Percentiles rank a stretch among this genome's conserved stretches.
Evolutionary conservation across 2,113 vertebrate species (phyloP).

Genomic region (Orientallactaga bullata): DNA sequence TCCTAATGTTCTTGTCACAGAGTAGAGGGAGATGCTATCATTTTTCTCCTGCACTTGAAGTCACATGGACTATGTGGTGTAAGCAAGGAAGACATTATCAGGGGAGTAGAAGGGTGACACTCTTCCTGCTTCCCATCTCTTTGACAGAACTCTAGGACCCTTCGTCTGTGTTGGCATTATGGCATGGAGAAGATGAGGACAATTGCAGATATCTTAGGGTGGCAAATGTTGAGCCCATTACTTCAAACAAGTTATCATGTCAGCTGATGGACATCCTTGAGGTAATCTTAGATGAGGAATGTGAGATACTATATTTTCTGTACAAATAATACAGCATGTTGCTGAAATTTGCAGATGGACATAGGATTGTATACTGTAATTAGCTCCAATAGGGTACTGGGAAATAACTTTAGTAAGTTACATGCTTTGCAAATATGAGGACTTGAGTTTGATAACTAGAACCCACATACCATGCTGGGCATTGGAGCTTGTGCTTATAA

Average conservation of each 20-base stretch:
- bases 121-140: not conserved
- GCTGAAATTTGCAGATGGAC: not conserved
- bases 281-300: not conserved
- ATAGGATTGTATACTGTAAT: not conserved
- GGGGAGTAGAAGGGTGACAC: not conserved
- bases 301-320: not conserved
- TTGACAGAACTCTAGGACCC: not conserved
- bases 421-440: too few species aligned
- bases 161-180: not conserved
- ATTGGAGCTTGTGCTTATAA: too few species aligned
- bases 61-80: not conserved
- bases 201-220: too few species aligned
- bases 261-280: not conserved
- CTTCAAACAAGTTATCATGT: not conserved
- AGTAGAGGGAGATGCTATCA: not conserved
- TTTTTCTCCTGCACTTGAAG: not conserved
- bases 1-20: not conserved
- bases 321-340: not conserved
- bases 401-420: too few species aligned
- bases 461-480: too few species aligned
- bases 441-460: too few species aligned
- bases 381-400: too few species aligned
- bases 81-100: not conserved
- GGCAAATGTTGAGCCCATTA: not conserved
- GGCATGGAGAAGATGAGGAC: not conserved